These are phyloP conservation scores for Augochlorella aurata DNA, from an alignment of 2,888 invertebrate species.

Conservation along the genomic window DNA sequence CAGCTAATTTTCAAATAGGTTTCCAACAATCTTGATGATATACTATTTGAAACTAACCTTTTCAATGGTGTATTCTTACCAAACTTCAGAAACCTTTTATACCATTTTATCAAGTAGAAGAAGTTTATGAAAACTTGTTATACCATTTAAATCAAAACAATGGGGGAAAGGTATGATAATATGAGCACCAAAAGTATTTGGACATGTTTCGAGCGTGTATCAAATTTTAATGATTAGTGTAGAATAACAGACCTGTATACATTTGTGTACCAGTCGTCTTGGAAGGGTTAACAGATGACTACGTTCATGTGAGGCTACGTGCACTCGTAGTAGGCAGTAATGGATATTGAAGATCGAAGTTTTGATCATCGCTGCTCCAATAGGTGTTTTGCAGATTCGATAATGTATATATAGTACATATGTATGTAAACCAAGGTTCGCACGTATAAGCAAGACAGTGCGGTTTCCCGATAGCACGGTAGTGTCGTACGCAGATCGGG, in stretches of 20 bases:
- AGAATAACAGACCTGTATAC: neutral
- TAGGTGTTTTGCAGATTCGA: constrained; percentile 42
- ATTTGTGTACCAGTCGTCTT: neutral
- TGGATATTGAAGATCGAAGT: constrained; percentile 26
- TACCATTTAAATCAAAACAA: neutral
- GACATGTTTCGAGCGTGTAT: neutral
- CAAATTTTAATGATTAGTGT: neutral
- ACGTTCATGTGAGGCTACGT: neutral
- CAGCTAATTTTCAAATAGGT: constrained; percentile 21
- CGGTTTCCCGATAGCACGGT: constrained; percentile 50
- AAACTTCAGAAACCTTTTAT: neutral
- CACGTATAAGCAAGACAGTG: constrained; percentile 52
- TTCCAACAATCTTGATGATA: constrained; percentile 22
- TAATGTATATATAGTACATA: constrained; percentile 26
- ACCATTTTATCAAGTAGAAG: neutral
- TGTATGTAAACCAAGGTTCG: constrained; percentile 45
- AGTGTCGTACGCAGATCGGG: constrained; percentile 48
- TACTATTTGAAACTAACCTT: neutral
- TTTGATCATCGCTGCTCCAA: constrained; percentile 41
- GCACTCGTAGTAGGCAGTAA: constrained; percentile 7
- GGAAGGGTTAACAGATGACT: neutral
- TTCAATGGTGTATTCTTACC: neutral
- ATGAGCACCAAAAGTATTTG: neutral
- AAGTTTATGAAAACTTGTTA: neutral
- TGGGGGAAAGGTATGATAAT: neutral